Evolutionary conservation across 1,140 invertebrate genomes (phyloP).

Genomic region (Magallana ariakensis): DNA sequence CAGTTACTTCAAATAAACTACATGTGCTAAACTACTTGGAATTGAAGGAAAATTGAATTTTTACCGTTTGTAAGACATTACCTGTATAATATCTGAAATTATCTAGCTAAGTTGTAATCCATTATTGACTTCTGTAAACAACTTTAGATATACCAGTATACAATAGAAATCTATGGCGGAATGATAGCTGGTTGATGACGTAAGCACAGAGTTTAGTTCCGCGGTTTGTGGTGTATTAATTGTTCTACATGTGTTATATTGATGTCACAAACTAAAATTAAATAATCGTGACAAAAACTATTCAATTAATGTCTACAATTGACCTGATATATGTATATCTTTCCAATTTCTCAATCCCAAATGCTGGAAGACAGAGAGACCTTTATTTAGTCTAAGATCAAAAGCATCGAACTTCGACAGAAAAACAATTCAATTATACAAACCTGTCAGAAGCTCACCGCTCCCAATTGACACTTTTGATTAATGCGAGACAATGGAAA

Average conservation of each 20-base stretch:
- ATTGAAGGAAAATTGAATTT: too few relatives aligned
- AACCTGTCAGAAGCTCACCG: neutral
- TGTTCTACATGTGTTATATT: neutral
- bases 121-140: too few relatives aligned
- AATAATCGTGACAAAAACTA: conserved; percentile 12
- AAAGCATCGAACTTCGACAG: neutral
- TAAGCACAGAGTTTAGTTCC: neutral
- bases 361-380: neutral
- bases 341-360: neutral
- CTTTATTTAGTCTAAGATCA: conserved; percentile 6
- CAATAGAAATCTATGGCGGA: too few relatives aligned
- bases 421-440: neutral
- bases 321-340: neutral
- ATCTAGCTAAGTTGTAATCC: too few relatives aligned
- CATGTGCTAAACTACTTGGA: too few relatives aligned
- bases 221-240: neutral
- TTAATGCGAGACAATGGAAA: neutral
- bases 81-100: too few relatives aligned
- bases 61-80: too few relatives aligned
- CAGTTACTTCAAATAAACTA: too few relatives aligned
- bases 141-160: too few relatives aligned
- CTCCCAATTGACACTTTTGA: neutral
- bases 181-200: too few relatives aligned
- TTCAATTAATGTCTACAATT: conserved; percentile 5
- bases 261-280: neutral